Evolutionary conservation across 1,140 invertebrate genomes (phyloP), one percentile per base, ranked within the genome.

Genomic region (Bombus consobrinus): DNA sequence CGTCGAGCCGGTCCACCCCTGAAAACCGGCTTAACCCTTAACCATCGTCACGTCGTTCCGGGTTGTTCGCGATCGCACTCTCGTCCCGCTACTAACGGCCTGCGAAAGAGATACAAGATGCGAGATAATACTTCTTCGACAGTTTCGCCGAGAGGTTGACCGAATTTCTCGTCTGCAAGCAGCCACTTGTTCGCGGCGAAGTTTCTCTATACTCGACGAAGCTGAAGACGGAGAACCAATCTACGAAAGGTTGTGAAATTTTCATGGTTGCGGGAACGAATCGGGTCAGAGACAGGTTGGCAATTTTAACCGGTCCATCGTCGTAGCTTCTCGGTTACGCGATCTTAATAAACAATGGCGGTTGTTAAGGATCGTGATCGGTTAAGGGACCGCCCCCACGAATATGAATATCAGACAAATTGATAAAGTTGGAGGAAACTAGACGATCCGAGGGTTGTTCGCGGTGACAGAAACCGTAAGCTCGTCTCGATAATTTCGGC

Each of bases 281-380:
- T 22, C 5, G 28, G 25, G 9, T n/a, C 34, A 10, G 25, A 15
- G 25, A 12, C n/a, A n/a, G 59, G n/a, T 18, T 82, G 39, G 53
- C 69, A 57, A 41, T 71, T 84, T 71, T 32, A 43, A 53, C 32
- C 25, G 53, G 18, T 72, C 22, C 39, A 10, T 59, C 66, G 64
- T 22, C 2, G n/a, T 3, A n/a, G 74, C 12, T 28, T 41, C 32
- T 32, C 25, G 34, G 39, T 1, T 37, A 4, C 9, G 74, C 25
- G 18, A 43, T 71, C 15, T 79, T 79, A 72, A 84, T 69, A 62
- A 77, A 59, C 75, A 22, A 69, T 53, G 34, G 22, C 39, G 28
- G 37, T 39, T 32, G 62, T 78, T 43, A 59, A 41, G 74, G 13
- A 39, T 76, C 18, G 15, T 18, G 47, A 76, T 25, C 71, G 59